phyloP scores from a whole-genome alignment of 1,140 invertebrate species.

The Spodoptera frugiperda region DNA sequence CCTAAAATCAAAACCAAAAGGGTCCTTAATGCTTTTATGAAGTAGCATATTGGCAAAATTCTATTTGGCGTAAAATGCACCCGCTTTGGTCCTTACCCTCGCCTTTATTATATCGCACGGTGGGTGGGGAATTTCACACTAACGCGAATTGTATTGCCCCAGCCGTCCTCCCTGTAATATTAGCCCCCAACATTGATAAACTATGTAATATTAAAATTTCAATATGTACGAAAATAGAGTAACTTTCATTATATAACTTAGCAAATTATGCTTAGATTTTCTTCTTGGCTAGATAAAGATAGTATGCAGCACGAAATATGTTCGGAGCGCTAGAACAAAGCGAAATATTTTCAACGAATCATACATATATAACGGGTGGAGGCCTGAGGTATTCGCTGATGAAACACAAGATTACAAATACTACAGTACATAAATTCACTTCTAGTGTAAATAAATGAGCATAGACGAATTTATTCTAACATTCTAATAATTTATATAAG shows the following conservation, averaged over 20 bases:
- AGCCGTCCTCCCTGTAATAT: constrained; percentile 26
- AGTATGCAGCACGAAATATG: too few relatives aligned
- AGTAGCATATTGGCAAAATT: constrained; percentile 40
- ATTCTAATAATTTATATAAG: too few relatives aligned
- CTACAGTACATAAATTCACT: too few relatives aligned
- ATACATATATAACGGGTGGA: too few relatives aligned
- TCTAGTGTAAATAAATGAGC: too few relatives aligned
- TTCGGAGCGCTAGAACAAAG: too few relatives aligned
- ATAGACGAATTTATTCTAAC: too few relatives aligned
- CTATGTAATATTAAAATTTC: constrained; percentile 47
- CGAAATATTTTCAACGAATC: too few relatives aligned
- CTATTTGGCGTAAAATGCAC: constrained; percentile 37
- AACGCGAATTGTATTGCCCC: constrained; percentile 45
- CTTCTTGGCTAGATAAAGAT: too few relatives aligned
- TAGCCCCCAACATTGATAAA: constrained; percentile 44
- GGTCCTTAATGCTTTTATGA: constrained; percentile 37
- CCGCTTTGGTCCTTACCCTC: constrained; percentile 33
- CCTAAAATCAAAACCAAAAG: constrained; percentile 33
- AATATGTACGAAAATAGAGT: constrained; percentile 31
- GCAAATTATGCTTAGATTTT: neutral
- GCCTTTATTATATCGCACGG: constrained; percentile 30
- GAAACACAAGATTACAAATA: too few relatives aligned
- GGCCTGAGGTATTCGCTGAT: too few relatives aligned
- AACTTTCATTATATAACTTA: constrained; percentile 4
- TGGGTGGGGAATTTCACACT: constrained; percentile 40